Evolutionary conservation across 2,113 vertebrate genomes (phyloP).

Genomic region (Sclerurus mexicanus): DNA sequence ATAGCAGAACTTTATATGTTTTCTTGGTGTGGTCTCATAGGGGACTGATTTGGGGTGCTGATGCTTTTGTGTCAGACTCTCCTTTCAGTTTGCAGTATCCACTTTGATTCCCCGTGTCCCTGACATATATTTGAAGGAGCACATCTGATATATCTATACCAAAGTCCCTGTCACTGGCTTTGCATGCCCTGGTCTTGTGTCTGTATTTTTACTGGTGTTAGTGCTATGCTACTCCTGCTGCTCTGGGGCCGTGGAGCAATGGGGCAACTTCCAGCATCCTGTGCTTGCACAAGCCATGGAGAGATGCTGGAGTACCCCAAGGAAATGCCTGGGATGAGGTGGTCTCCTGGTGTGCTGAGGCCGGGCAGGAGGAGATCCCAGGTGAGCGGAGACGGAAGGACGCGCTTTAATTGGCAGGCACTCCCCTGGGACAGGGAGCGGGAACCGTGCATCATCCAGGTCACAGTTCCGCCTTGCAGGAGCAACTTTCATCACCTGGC

Average conservation of each 20-base stretch:
- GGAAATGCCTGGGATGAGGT: not conserved
- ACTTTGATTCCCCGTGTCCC: rapidly evolving
- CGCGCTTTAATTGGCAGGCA: not conserved
- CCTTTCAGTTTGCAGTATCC: not conserved
- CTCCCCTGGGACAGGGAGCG: not conserved
- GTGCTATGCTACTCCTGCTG: not conserved
- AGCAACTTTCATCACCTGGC: constrained; percentile 13
- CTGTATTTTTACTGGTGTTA: not conserved
- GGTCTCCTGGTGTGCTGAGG: not conserved
- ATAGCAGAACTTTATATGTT: not conserved
- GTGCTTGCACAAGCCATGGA: not conserved
- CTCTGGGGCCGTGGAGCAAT: not conserved
- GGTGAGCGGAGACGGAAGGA: not conserved
- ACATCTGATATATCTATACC: rapidly evolving
- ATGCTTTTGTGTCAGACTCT: not conserved
- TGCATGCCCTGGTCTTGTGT: not conserved
- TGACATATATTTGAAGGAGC: not conserved
- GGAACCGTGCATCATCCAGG: not conserved
- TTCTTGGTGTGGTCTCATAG: not conserved
- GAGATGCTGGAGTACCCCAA: not conserved
- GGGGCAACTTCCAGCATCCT: not conserved
- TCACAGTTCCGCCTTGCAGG: not conserved
- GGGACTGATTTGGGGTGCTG: not conserved
- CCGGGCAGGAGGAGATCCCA: not conserved
- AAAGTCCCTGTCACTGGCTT: not conserved